These are phyloP conservation scores for Allobates femoralis DNA, from an alignment of 2,797 vertebrate species.

Conservation along the genomic window DNA sequence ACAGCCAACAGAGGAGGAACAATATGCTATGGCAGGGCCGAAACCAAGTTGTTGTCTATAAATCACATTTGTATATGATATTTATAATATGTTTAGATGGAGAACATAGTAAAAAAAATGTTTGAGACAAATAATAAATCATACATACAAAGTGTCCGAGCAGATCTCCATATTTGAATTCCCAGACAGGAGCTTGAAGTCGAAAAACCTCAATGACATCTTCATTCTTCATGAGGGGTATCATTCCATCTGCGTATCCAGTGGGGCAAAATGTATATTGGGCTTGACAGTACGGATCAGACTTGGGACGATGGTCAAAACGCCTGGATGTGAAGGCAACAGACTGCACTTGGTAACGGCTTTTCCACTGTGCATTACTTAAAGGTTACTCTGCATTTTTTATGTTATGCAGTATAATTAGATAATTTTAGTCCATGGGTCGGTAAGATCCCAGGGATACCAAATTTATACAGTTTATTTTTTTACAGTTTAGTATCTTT, in stretches of 20 bases:
- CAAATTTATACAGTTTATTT: too few species aligned
- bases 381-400: too few species aligned
- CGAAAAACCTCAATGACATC: slow-evolving; percentile 90
- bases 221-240: slow-evolving; percentile 83
- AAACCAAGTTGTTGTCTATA: too few species aligned
- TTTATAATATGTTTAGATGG: too few species aligned
- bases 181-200: slow-evolving; percentile 95
- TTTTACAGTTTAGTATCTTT: too few species aligned
- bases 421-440: too few species aligned
- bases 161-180: slow-evolving; percentile 92
- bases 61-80: too few species aligned
- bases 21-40: too few species aligned
- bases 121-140: background rate
- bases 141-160: slow-evolving; percentile 87
- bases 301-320: slow-evolving; percentile 85
- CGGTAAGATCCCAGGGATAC: too few species aligned
- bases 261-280: slow-evolving; percentile 92
- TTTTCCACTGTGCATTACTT: too few species aligned
- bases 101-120: background rate
- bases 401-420: too few species aligned
- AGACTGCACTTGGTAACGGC: background rate
- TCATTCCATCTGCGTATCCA: slow-evolving; percentile 80
- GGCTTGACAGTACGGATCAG: slow-evolving; percentile 90
- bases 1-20: too few species aligned
- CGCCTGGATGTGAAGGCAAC: slow-evolving; percentile 76